Evolutionary conservation across 2,888 invertebrate genomes (phyloP).

Genomic region (Drosophila villosipedis): DNA sequence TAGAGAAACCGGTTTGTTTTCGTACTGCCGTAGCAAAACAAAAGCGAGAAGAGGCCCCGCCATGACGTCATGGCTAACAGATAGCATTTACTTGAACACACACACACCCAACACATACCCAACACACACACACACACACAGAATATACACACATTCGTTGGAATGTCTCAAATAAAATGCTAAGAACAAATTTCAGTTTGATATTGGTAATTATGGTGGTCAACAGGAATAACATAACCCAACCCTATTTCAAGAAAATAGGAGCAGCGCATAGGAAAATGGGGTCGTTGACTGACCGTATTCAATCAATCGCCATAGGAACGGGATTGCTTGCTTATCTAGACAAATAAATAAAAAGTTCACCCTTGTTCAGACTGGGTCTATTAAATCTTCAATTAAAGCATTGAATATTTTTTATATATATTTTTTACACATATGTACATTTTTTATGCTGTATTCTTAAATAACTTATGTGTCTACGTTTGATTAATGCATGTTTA

Average conservation of each 20-base stretch:
- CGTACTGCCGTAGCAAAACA: slow-evolving; percentile 70
- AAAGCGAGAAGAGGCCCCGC: slow-evolving; percentile 43
- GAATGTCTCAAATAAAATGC: not conserved
- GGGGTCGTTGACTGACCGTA: not conserved
- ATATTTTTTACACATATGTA: not conserved
- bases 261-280: not conserved
- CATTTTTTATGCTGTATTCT: not conserved
- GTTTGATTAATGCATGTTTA: not conserved
- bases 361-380: not conserved
- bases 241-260: not conserved
- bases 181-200: not conserved
- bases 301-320: not conserved
- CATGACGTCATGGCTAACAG: slow-evolving; percentile 58
- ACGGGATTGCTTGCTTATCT: not conserved
- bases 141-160: not conserved
- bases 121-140: not conserved
- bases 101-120: not conserved
- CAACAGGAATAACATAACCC: not conserved
- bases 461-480: no score
- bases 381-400: not conserved
- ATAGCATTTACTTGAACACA: slow-evolving; percentile 18
- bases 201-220: not conserved
- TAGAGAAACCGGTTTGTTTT: slow-evolving; percentile 70
- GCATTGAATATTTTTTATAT: not conserved
- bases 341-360: not conserved